These are phyloP conservation scores for Hemiscyllium ocellatum DNA, from an alignment of 2,113 vertebrate genomes.

Conservation along the genomic window DNA sequence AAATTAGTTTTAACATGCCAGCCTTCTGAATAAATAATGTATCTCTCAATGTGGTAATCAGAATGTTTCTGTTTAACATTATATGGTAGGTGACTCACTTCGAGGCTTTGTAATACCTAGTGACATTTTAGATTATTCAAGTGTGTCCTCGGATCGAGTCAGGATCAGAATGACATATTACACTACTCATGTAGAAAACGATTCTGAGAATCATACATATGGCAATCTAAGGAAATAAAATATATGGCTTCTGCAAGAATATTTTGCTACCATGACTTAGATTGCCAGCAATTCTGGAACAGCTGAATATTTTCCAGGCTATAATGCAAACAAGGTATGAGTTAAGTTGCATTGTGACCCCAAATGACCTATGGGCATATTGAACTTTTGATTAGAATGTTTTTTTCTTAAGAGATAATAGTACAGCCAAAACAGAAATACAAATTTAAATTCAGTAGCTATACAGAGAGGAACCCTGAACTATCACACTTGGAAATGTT, in stretches of 20 bases:
- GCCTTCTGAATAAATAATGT: background rate
- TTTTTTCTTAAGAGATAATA: no score
- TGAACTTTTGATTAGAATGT: no score
- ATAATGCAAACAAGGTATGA: background rate
- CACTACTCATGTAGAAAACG: background rate
- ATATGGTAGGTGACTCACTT: background rate
- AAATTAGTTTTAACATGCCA: background rate
- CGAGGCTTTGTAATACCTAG: background rate
- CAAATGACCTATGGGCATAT: no score
- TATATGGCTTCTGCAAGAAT: background rate
- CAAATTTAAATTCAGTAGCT: no score
- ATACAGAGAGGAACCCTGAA: no score
- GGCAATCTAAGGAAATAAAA: background rate
- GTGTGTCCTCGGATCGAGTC: background rate
- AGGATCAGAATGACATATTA: background rate
- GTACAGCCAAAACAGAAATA: no score
- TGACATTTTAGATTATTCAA: background rate
- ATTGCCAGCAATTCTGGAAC: background rate
- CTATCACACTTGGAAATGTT: no score
- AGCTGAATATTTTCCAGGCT: background rate
- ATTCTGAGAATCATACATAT: background rate
- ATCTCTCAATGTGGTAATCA: background rate
- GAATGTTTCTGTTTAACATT: background rate
- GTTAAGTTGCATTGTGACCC: no score
- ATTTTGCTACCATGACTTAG: background rate